These are phyloP conservation scores for Sminthopsis crassicaudata DNA, from an alignment of 2,113 vertebrate species.

Conservation along the genomic window DNA sequence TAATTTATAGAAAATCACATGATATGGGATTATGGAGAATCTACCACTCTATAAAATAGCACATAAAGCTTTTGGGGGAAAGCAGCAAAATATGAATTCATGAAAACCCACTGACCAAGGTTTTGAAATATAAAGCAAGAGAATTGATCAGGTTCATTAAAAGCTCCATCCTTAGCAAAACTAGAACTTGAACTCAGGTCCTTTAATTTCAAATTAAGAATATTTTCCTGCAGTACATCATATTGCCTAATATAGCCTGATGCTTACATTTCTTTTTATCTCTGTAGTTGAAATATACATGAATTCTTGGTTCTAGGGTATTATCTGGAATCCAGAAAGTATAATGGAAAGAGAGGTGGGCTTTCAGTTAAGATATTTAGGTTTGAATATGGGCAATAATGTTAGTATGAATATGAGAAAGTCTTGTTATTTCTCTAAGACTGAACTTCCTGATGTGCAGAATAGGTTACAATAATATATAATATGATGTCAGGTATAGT, in stretches of 20 bases:
- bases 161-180: neutral
- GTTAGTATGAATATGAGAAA: neutral
- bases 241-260: neutral
- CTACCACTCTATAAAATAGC: neutral
- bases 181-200: neutral
- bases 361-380: neutral
- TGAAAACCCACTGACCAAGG: neutral
- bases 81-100: neutral
- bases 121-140: neutral
- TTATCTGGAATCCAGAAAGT: neutral
- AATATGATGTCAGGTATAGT: neutral
- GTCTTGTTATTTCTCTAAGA: neutral
- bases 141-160: neutral
- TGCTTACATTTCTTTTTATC: neutral
- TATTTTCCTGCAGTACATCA: constrained; percentile 7
- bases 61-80: neutral
- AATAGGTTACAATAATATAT: neutral
- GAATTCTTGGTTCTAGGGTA: constrained; percentile 29
- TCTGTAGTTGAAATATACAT: neutral
- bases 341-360: neutral
- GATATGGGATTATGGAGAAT: neutral
- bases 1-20: neutral
- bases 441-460: neutral
- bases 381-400: neutral
- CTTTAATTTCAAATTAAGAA: constrained; percentile 27